A percentile compares a stretch with the other conserved stretches of the same genome.
Evolutionary conservation across 2,888 invertebrate species (phyloP).

Genomic region (Agriopis aurantiaria): DNA sequence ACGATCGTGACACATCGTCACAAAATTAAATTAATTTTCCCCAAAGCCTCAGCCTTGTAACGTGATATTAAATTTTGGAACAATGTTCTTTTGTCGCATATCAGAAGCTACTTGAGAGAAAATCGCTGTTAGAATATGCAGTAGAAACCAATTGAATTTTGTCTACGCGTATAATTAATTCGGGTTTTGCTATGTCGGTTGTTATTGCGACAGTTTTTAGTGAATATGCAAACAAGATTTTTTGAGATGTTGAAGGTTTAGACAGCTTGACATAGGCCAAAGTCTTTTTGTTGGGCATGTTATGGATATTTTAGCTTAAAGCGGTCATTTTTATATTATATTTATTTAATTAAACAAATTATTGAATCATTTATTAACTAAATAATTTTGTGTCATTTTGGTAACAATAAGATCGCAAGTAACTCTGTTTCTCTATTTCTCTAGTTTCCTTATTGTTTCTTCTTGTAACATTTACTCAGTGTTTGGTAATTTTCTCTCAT

Average conservation of each 20-base stretch:
- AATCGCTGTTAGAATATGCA: background rate
- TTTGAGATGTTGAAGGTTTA: background rate
- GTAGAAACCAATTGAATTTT: constrained; percentile 1
- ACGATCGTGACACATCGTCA: constrained; percentile 47
- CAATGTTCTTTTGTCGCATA: constrained; percentile 59
- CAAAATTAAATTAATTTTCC: constrained; percentile 58
- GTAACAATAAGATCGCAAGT: no score
- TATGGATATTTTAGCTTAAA: background rate
- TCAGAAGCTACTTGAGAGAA: constrained; percentile 22
- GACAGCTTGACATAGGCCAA: constrained; percentile 5
- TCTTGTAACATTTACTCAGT: no score
- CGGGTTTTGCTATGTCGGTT: constrained; percentile 6
- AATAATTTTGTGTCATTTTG: no score
- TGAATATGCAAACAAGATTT: constrained; percentile 11
- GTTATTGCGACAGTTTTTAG: constrained; percentile 17
- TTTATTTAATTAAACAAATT: no score
- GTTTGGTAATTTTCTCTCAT: no score
- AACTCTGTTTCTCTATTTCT: no score
- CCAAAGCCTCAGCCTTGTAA: constrained; percentile 38
- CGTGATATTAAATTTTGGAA: constrained; percentile 59
- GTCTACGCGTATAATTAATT: background rate
- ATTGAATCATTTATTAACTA: no score
- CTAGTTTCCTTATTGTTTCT: no score
- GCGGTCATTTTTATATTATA: no score
- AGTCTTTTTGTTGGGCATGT: background rate